Evolutionary conservation across 2,113 vertebrate species (phyloP).

Genomic region (Lonchura striata): DNA sequence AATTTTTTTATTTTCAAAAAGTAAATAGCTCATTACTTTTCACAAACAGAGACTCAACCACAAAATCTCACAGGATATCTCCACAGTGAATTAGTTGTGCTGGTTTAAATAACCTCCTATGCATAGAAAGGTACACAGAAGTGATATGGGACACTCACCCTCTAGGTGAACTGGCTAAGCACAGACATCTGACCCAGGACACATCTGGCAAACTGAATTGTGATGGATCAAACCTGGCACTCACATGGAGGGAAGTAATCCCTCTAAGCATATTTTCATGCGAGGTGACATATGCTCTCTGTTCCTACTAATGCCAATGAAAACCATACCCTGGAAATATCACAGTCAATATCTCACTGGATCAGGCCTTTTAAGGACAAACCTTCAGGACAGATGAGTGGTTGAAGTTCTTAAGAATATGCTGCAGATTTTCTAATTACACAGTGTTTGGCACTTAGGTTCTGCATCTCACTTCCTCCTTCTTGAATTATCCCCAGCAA

Average conservation of each 20-base stretch:
- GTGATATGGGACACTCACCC: background rate
- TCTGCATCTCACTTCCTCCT: background rate
- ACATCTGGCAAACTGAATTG: background rate
- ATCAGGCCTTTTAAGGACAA: background rate
- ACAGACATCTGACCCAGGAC: background rate
- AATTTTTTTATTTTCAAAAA: background rate
- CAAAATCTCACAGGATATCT: background rate
- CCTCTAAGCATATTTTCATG: background rate
- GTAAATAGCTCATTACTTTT: background rate
- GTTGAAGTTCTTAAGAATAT: background rate
- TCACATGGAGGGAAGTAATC: background rate
- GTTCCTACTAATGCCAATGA: background rate
- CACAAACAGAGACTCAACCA: background rate
- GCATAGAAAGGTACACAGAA: background rate
- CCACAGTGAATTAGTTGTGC: background rate
- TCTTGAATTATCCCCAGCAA: background rate
- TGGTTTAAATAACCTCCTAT: background rate
- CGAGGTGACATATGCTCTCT: background rate
- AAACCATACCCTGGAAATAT: background rate
- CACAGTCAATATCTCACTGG: background rate
- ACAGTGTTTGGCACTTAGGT: background rate
- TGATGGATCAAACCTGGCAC: constrained; percentile 4
- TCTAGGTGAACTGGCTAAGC: background rate
- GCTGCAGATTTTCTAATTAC: background rate
- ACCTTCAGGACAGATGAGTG: background rate